Evolutionary conservation across 1,140 invertebrate species (phyloP).

Genomic region (Hermetia illucens): DNA sequence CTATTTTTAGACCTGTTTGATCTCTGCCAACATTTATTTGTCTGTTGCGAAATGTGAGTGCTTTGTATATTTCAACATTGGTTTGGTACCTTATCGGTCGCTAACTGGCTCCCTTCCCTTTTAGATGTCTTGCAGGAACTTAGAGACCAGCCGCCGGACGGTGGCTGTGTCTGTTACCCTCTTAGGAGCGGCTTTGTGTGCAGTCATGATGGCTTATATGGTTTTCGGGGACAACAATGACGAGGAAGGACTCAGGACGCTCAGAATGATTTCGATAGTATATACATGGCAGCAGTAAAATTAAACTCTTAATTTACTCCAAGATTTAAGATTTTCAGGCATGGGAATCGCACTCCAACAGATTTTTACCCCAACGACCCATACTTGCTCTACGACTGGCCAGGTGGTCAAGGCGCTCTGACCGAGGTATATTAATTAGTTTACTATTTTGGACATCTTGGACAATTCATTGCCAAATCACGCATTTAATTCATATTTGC

Average conservation of each 20-base stretch:
- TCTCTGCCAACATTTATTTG: too few relatives aligned
- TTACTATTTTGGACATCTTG: background rate
- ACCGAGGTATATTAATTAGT: conserved; percentile 36
- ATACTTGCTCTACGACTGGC: conserved; percentile 43
- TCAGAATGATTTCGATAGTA: conserved; percentile 28
- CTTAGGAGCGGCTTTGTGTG: conserved; percentile 20
- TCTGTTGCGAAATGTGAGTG: too few relatives aligned
- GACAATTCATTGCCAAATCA: background rate
- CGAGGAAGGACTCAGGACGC: conserved; percentile 23
- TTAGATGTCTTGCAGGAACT: too few relatives aligned
- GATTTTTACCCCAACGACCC: conserved; percentile 51
- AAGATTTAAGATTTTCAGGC: conserved; percentile 44
- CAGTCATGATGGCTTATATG: conserved; percentile 29
- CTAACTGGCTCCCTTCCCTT: too few relatives aligned
- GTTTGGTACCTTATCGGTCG: too few relatives aligned
- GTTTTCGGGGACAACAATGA: conserved; percentile 29
- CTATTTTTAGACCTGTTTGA: too few relatives aligned
- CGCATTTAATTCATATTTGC: background rate
- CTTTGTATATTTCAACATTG: too few relatives aligned
- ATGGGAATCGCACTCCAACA: conserved; percentile 57
- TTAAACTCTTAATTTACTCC: background rate
- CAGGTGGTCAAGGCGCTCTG: conserved; percentile 45
- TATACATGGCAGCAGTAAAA: conserved; percentile 7
- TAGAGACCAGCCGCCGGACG: background rate
- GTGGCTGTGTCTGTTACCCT: conserved; percentile 20